Evolutionary conservation across 2,888 invertebrate species (phyloP), one percentile per base, ranked within the genome.

Genomic region (Sisyra terminalis): DNA sequence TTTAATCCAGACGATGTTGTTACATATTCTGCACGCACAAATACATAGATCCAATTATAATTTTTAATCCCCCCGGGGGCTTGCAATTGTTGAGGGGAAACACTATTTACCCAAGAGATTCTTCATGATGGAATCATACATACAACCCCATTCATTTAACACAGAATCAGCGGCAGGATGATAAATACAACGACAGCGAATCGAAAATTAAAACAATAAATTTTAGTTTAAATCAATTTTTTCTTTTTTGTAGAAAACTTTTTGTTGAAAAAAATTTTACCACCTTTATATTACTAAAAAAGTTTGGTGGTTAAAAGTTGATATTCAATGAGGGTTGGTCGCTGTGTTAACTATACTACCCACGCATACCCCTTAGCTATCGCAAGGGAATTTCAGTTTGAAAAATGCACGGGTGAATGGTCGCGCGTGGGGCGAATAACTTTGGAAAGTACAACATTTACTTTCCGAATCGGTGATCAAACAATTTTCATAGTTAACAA

Each of bases 401-500:
- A 24, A 29, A 9, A 15, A 40, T 13, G 18, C 11, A 38, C 16
- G 16, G 40, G 40, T 29, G 40, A 40, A 31, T 14, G 14, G 24
- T 35, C 44, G 41, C 39, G 43, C 45, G 49, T 44, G 50, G 50
- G 55, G 53, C 16, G 35, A 14, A 35, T 35, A 14, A 35, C 16
- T 15, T 51, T 52, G 53, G 53, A 56, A 55, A 56, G 54, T 55
- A 52, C 55, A 50, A 51, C 53, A 58, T 59, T 59, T 58, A 55
- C 58, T 54, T 61, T 60, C 55, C 59, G 57, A 58, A 57, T 57
- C 60, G 58, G 54, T 56, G 63, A 63, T 63, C 63, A 63, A 63
- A 63, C 63, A 62, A 61, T 61, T 61, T 61, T 56, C 59, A 55
- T 55, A 53, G 54, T 56, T 62, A 62, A 62, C 61, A 56, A 62